phyloP scores from a whole-genome alignment of 2,888 invertebrate genomes.

The Pseudococcus jackbeardsleyi region DNA sequence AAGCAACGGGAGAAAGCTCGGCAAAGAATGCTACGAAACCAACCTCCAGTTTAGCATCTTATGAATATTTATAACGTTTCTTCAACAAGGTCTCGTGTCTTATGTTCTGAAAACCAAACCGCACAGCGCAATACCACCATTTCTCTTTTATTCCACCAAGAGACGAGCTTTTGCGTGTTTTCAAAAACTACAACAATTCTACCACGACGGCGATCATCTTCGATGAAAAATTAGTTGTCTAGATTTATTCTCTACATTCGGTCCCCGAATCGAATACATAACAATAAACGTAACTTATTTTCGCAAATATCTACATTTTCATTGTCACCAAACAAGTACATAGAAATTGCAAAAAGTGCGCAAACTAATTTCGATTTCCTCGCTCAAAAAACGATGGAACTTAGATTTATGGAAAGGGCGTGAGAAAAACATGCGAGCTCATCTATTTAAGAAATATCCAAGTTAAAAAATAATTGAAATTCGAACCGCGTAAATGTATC shows the following conservation, averaged over 20 bases:
- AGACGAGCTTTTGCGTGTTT: conserved; percentile 24
- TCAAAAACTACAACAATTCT: conserved; percentile 32
- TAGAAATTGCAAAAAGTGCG: no score
- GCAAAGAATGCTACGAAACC: conserved; percentile 13
- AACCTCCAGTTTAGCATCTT: conserved; percentile 34
- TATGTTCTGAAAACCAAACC: conserved; percentile 1
- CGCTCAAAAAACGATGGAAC: no score
- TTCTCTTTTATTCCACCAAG: background rate
- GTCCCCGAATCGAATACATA: background rate
- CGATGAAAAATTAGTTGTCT: conserved; percentile 17
- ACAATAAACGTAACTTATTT: no score
- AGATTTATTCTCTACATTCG: background rate
- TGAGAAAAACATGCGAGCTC: no score
- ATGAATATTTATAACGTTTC: conserved; percentile 54
- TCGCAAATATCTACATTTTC: no score
- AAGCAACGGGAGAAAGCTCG: conserved; percentile 32
- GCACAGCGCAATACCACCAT: conserved; percentile 5
- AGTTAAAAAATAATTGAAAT: no score
- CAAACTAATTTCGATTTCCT: no score
- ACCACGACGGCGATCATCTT: conserved; percentile 13
- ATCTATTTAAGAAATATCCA: no score
- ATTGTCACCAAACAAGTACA: no score
- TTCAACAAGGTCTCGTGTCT: conserved; percentile 26
- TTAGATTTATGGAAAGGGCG: no score
- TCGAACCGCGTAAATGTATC: no score